Evolutionary conservation across 2,888 invertebrate genomes (phyloP).

Genomic region (Melikaiella ostensackeni): DNA sequence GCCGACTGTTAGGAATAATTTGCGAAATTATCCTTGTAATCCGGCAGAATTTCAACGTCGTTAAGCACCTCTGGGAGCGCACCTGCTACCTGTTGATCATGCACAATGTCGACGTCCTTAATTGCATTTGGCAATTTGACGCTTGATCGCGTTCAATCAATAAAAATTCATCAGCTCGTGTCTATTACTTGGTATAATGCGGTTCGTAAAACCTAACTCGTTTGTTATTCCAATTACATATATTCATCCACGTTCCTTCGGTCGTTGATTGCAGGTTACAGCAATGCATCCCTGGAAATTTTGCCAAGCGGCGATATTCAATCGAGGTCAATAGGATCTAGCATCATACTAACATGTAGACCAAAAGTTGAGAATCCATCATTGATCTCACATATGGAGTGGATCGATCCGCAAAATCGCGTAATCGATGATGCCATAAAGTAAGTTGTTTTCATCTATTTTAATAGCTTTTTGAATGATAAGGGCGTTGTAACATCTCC

Average conservation of each 20-base stretch:
- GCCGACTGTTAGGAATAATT: constrained; percentile 17
- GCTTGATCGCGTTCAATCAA: constrained; percentile 32
- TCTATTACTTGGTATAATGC: constrained; percentile 21
- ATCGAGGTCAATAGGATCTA: constrained; percentile 86
- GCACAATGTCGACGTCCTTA: constrained; percentile 24
- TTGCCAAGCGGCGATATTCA: constrained; percentile 84
- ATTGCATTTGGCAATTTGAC: constrained; percentile 35
- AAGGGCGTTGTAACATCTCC: background rate
- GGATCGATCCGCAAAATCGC: constrained; percentile 86
- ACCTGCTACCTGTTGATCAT: constrained; percentile 52
- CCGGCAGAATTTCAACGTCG: constrained; percentile 24
- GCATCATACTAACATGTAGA: constrained; percentile 88
- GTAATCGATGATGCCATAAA: constrained; percentile 82
- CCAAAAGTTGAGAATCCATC: constrained; percentile 84
- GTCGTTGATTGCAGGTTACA: constrained; percentile 64
- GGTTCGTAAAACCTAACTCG: background rate
- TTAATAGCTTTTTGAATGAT: background rate
- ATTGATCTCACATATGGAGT: constrained; percentile 86
- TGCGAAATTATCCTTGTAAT: constrained; percentile 33
- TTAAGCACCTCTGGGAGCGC: constrained; percentile 34
- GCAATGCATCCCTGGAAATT: constrained; percentile 81
- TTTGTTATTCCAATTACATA: constrained; percentile 2
- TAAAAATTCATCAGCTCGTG: constrained; percentile 15
- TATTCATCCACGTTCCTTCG: constrained; percentile 10
- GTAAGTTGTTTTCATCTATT: constrained; percentile 77